Conservation (phyloP, 2,888 invertebrate genomes). For the Clistopyga incitator region DNA sequence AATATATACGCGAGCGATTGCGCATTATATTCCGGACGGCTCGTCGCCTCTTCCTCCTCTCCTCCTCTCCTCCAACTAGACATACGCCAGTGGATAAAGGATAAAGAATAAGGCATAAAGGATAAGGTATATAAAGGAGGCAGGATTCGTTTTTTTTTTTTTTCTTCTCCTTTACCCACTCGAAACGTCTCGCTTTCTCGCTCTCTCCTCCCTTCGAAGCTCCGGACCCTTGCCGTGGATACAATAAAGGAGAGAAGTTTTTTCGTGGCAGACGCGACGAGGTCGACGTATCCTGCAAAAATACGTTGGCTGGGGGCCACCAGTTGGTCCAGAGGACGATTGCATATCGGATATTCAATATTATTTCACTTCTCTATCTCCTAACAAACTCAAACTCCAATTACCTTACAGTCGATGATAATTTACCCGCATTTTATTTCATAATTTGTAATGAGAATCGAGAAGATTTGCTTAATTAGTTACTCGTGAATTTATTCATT, state of each 20-base stretch:
- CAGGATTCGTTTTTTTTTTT: conserved; percentile 71
- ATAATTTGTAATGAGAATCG: background rate
- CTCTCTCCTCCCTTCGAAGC: conserved; percentile 36
- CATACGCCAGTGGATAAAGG: conserved; percentile 75
- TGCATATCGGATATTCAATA: background rate
- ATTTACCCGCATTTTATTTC: background rate
- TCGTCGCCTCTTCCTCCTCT: conserved; percentile 68
- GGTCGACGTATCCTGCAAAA: conserved; percentile 65
- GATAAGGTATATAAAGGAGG: conserved; percentile 76
- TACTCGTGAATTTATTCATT: background rate
- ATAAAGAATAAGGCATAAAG: conserved; percentile 78
- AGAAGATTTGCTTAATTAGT: background rate
- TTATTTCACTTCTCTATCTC: background rate
- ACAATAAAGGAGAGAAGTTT: conserved; percentile 65
- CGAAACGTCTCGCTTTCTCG: conserved; percentile 16
- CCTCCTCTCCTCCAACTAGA: conserved; percentile 68
- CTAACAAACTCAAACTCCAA: background rate
- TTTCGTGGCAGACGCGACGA: conserved; percentile 62
- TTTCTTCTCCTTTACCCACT: no score
- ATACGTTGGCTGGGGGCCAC: conserved; percentile 54
- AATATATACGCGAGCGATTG: conserved; percentile 70
- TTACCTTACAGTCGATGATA: background rate
- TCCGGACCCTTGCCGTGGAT: conserved; percentile 56
- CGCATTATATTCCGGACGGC: conserved; percentile 76
- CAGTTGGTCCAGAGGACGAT: background rate